Percentiles rank a stretch among this genome's conserved stretches.
Evolutionary conservation across 2,113 vertebrate genomes (phyloP).

Genomic region (Quiscalus mexicanus): DNA sequence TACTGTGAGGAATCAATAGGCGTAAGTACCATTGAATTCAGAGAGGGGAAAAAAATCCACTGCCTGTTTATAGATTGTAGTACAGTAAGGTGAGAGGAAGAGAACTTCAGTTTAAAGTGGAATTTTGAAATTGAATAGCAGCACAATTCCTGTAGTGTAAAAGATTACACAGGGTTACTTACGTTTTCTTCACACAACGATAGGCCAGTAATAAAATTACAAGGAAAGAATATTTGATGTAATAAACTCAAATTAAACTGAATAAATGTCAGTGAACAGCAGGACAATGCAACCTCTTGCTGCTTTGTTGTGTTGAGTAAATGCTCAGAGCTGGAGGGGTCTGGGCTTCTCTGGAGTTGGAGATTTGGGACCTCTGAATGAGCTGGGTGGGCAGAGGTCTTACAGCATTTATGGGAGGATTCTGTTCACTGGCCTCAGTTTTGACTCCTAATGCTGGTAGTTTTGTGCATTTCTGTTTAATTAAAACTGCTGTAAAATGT

Average conservation of each 20-base stretch:
- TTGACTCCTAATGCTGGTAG: background rate
- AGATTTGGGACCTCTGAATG: background rate
- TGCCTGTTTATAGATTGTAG: slow-evolving; percentile 13
- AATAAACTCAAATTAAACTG: slow-evolving; percentile 28
- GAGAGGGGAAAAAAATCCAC: background rate
- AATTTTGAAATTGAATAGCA: slow-evolving; percentile 57
- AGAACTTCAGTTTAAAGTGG: background rate
- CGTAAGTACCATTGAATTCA: background rate
- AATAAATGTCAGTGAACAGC: background rate
- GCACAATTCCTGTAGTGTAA: background rate
- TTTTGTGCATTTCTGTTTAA: slow-evolving; percentile 7
- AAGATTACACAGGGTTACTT: slow-evolving; percentile 7
- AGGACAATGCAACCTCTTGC: background rate
- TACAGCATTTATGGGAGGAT: background rate
- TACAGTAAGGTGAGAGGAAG: background rate
- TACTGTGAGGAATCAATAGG: slow-evolving; percentile 22
- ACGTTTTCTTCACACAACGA: slow-evolving; percentile 24
- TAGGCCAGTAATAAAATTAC: slow-evolving; percentile 35
- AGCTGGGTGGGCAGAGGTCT: background rate
- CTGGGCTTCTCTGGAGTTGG: background rate
- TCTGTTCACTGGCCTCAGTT: background rate
- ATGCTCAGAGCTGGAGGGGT: background rate
- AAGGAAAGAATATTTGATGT: slow-evolving; percentile 19
- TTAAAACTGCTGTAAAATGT: background rate
- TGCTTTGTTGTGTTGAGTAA: background rate